Evolutionary conservation across 2,113 vertebrate species (phyloP).

Genomic region (Aptenodytes forsteri): DNA sequence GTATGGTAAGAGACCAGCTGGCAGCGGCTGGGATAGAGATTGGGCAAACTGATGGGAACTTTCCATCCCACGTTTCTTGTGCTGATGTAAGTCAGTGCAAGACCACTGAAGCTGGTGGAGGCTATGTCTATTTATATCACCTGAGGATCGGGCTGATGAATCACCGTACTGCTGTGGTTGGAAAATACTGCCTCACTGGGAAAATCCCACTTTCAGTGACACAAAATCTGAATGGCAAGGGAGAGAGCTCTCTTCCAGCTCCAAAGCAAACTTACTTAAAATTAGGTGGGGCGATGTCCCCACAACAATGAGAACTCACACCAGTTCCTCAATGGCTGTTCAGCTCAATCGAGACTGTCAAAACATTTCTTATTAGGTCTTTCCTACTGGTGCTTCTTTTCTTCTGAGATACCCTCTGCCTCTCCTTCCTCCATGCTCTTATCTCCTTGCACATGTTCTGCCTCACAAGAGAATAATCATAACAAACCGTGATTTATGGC

Average conservation of each 20-base stretch:
- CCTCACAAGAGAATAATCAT: background rate
- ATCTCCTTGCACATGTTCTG: slow-evolving; percentile 54
- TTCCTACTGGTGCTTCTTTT: slow-evolving; percentile 25
- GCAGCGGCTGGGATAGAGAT: background rate
- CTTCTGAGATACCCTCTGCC: background rate
- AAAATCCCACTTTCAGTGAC: slow-evolving; percentile 23
- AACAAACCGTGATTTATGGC: slow-evolving; percentile 33
- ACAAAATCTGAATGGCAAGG: background rate
- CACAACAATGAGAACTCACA: background rate
- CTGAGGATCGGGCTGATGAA: slow-evolving; percentile 25
- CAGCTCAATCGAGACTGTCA: background rate
- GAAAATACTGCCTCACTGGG: slow-evolving; percentile 14
- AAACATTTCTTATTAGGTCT: slow-evolving; percentile 32
- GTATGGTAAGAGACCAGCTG: background rate
- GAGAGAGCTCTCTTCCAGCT: background rate
- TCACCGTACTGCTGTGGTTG: background rate
- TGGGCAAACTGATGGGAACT: background rate
- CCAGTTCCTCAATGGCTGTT: background rate
- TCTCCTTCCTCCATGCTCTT: slow-evolving; percentile 54
- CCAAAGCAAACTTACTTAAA: background rate
- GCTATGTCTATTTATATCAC: slow-evolving; percentile 31
- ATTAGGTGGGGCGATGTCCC: background rate
- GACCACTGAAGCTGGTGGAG: background rate
- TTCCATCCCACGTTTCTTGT: background rate
- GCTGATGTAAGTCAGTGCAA: slow-evolving; percentile 47